Evolutionary conservation across 2,113 vertebrate genomes (phyloP), one percentile per base, ranked within the genome.

Genomic region (Actenoides lindsayi): DNA sequence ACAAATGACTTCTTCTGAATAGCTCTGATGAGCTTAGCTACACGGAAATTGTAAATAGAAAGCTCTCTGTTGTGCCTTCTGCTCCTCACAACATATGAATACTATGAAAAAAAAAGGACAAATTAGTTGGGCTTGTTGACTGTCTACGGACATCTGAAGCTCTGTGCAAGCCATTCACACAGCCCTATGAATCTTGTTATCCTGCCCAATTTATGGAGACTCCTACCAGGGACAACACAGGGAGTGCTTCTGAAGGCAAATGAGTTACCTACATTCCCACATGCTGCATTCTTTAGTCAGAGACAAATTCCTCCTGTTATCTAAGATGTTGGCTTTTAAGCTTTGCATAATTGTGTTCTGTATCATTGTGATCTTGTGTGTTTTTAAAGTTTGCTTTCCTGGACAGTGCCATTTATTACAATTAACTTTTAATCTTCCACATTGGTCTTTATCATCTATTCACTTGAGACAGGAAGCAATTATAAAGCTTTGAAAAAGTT

Each of bases 401-500:
- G 83, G 77, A 53, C 86, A 62, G n/a, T 64, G 76, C 35, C 70
- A 13, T 79, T 83, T 95, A 69, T 81, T 91, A 30, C 65, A 82
- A 59, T 80, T 89, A 91, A 63, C 50, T 85, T 91, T 18, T 83
- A 68, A 79, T 89, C 89, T 83, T 83, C 64, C 92, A 28, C 50
- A 33, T n/a, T 95, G 76, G 60, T 56, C 57, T 94, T 92, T 85
- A 82, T 75, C 77, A 24, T 95, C 57, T 37, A 1, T 62, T 87
- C n/a, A 5, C 37, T 89, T 41, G 41, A 87, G 94, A 80, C 0
- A 0, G 69, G 81, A 94, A 94, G 50, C 77, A 89, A 51, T 75
- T 96, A 75, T 11, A 87, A 69, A 87, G 90, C 42, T 93, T 48
- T 83, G 73, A 44, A 64, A 90, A 1, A 87, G 88, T 89, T 94